Percentiles rank a stretch among this genome's conserved stretches.
These are phyloP conservation scores for Pteropus alecto DNA, from an alignment of 2,113 vertebrate genomes.

Conservation along the genomic window DNA sequence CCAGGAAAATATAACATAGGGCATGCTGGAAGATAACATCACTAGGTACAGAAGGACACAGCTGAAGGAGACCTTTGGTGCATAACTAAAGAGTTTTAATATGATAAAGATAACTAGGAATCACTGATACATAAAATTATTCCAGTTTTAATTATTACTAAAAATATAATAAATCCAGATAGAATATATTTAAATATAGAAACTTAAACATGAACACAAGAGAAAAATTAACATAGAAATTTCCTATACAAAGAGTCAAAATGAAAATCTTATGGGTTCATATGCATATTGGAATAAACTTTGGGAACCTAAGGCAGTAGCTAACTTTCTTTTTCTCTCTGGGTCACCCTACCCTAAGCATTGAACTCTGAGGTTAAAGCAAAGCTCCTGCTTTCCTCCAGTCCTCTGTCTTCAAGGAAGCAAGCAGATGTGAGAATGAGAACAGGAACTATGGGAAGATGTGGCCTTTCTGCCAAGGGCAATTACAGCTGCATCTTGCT, in stretches of 20 bases:
- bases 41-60: background rate
- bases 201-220: background rate
- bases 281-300: background rate
- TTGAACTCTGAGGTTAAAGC: background rate
- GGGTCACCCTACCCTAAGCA: background rate
- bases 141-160: background rate
- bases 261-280: background rate
- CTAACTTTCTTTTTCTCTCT: background rate
- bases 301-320: background rate
- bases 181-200: conserved; percentile 4
- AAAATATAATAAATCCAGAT: background rate
- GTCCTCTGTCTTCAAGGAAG: background rate
- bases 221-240: background rate
- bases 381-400: background rate
- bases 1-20: background rate
- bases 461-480: background rate
- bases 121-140: background rate
- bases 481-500: background rate
- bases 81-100: background rate
- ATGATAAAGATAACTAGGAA: background rate
- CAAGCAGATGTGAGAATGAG: background rate
- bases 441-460: background rate
- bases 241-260: conserved; percentile 14
- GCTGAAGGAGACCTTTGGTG: background rate
- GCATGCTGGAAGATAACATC: background rate